phyloP scores from a whole-genome alignment of 2,888 invertebrate species.

The Nemotelus nigrinus region DNA sequence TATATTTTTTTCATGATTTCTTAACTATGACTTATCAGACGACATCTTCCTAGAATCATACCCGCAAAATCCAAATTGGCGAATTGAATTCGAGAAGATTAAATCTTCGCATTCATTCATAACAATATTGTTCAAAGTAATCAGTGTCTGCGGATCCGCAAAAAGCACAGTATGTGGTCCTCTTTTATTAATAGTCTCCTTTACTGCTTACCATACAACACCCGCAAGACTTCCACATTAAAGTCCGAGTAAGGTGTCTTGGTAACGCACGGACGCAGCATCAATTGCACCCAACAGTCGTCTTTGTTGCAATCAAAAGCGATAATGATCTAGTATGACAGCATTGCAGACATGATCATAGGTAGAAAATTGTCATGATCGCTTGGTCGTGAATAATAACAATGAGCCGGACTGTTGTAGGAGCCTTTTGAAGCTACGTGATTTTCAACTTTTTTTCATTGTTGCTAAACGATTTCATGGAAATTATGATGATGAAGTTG shows the following conservation, averaged over 20 bases:
- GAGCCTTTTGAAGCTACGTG: no score
- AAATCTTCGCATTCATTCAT: no score
- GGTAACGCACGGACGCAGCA: not conserved
- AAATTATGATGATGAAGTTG: no score
- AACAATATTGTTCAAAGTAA: not conserved
- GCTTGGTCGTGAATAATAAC: not conserved
- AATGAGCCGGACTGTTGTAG: no score
- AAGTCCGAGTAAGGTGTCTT: not conserved
- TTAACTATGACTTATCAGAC: no score
- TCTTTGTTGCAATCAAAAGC: conserved; percentile 41
- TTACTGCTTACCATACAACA: conserved; percentile 12
- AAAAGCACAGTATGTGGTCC: conserved; percentile 31
- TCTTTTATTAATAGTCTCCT: conserved; percentile 16
- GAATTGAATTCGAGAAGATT: no score
- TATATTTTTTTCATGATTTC: no score
- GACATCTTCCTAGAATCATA: no score
- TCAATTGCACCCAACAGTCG: conserved; percentile 23
- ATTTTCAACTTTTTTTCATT: no score
- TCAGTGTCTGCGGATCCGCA: conserved; percentile 29
- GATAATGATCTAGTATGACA: conserved; percentile 42
- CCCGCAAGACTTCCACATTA: conserved; percentile 1
- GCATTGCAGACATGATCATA: conserved; percentile 30
- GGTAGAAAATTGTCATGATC: conserved; percentile 25
- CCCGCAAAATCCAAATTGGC: no score
- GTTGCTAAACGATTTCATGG: no score